These are phyloP conservation scores for Allacma fusca DNA, from an alignment of 2,888 invertebrate species.

Conservation along the genomic window DNA sequence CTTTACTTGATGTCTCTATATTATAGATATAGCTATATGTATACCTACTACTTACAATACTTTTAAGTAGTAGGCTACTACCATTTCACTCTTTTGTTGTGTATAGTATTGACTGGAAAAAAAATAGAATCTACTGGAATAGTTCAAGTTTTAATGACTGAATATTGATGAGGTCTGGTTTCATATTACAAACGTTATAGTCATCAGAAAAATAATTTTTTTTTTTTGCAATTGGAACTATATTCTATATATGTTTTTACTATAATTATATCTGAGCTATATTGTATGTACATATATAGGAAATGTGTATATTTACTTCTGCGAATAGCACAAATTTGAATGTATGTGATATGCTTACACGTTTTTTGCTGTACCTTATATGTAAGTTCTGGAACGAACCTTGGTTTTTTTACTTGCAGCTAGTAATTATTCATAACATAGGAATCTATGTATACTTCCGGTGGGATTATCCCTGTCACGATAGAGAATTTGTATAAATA, in stretches of 20 bases:
- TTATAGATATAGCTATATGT: background rate
- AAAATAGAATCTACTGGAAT: slow-evolving; percentile 4
- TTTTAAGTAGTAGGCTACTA: too few relatives aligned
- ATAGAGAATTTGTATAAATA: background rate
- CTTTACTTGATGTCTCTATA: too few relatives aligned
- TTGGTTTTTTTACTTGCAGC: too few relatives aligned
- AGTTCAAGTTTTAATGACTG: background rate
- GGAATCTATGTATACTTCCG: background rate
- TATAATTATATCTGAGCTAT: too few relatives aligned
- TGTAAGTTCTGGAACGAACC: too few relatives aligned
- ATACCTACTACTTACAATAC: too few relatives aligned
- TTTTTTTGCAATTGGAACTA: background rate
- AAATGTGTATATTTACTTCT: too few relatives aligned
- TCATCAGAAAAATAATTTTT: background rate
- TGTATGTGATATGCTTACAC: too few relatives aligned
- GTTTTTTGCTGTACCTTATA: too few relatives aligned
- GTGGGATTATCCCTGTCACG: background rate
- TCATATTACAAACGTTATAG: background rate
- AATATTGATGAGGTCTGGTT: slow-evolving; percentile 1
- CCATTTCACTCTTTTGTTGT: background rate
- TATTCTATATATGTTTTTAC: too few relatives aligned
- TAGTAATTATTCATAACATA: background rate
- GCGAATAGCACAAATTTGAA: too few relatives aligned
- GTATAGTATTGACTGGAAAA: slow-evolving; percentile 7
- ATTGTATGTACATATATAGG: too few relatives aligned